A percentile compares a stretch with the other conserved stretches of the same genome.
Conservation (phyloP, 1,140 invertebrate species). For the Cydia splendana region DNA sequence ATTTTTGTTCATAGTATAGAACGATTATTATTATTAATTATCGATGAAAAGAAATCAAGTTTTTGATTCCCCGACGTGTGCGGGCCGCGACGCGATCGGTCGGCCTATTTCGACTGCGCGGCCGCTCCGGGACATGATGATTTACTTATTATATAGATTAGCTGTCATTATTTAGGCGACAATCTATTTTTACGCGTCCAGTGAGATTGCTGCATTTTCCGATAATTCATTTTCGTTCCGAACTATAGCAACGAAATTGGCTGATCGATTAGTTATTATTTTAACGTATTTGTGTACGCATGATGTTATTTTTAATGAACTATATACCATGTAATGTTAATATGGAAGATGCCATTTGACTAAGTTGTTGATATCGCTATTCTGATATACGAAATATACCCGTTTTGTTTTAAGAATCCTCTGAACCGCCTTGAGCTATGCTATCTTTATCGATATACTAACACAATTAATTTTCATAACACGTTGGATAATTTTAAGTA, state of each 20-base stretch:
- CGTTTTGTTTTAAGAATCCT: slow-evolving; percentile 18
- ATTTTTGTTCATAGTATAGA: slow-evolving; percentile 37
- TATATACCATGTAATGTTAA: slow-evolving; percentile 42
- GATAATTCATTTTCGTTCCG: slow-evolving; percentile 23
- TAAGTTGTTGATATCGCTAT: slow-evolving; percentile 48
- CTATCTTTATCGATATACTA: slow-evolving; percentile 13
- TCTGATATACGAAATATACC: slow-evolving; percentile 33
- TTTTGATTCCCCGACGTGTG: slow-evolving; percentile 1
- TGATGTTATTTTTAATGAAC: slow-evolving; percentile 46
- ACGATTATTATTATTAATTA: slow-evolving; percentile 13
- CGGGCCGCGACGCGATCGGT: slow-evolving; percentile 34
- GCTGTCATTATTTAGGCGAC: slow-evolving; percentile 28
- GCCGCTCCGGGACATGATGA: slow-evolving; percentile 5
- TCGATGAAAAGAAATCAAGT: not conserved
- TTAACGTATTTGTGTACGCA: slow-evolving; percentile 44
- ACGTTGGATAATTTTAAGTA: slow-evolving; percentile 23
- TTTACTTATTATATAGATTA: slow-evolving; percentile 1
- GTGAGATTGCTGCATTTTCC: slow-evolving; percentile 35
- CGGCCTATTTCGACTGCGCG: slow-evolving; percentile 33
- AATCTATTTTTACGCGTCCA: slow-evolving; percentile 36
- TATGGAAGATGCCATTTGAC: slow-evolving; percentile 50
- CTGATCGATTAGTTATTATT: slow-evolving; percentile 37
- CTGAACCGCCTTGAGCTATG: slow-evolving; percentile 11
- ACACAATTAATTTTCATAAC: not conserved
- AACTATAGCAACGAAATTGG: slow-evolving; percentile 37